Base-by-base conservation (phyloP, 2,888 invertebrate species). In the Hypena proboscidalis region DNA sequence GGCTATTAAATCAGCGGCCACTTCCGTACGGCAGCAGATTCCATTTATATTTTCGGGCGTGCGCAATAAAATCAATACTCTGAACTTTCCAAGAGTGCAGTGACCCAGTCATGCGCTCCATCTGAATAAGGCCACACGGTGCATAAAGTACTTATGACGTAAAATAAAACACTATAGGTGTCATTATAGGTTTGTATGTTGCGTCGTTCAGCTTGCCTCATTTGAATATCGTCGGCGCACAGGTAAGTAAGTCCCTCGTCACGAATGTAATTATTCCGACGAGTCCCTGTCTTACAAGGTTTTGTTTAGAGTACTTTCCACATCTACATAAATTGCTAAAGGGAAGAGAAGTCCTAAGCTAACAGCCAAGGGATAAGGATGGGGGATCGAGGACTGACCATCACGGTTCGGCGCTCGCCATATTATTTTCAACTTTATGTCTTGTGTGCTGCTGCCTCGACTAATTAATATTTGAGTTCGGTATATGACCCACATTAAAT, bases 61-160 rank as follows among this genome's bases (percentile, higher is more conserved):
- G 86, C 84, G 83, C 89, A 89, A 90, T 90, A 90, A 90, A 90
- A 90, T 90, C 90, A 88, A 90, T 90, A 90, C 89, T 74, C 84
- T 80, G 86, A 88, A 89, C 89, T 88, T 85, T 85, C 74, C 79
- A 77, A 70, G 78, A 82, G 90, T 89, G 83, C 90, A 89, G 70
- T 90, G 90, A 90, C 90, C 90, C 68, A 90, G 79, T 87, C 77
- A 70, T 74, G 72, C 74, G 77, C 76, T 73, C 58, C 60, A 70
- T 71, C 65, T 72, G 78, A 83, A 82, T 81, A 82, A 76, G 83
- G 83, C 78, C 80, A 82, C 79, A 80, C 74, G 72, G 74, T 80
- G 78, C 77, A 80, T 77, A 74, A 80, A 82, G 73, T 77, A 76
- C 74, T 77, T 73, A 67, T 69, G 58, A 58, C 62, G 70, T 56